Conservation (phyloP, 1,140 invertebrate genomes). For the Drosophila ficusphila region DNA sequence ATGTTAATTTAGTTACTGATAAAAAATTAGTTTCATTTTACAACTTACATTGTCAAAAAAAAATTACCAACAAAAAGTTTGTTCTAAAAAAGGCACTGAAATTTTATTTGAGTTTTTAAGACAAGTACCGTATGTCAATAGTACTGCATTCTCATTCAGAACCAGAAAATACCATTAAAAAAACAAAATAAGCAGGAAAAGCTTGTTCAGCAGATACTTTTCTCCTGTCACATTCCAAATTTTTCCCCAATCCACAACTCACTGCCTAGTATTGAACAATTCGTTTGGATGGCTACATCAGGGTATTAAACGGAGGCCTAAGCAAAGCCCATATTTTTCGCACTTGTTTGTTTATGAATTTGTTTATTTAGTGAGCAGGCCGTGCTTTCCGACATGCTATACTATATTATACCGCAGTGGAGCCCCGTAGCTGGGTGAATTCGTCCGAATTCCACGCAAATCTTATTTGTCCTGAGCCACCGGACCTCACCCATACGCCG, state of each 20-base stretch:
- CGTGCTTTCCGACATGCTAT: conserved; percentile 39
- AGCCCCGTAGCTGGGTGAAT: conserved; percentile 1
- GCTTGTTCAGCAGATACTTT: neutral
- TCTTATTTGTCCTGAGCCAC: conserved; percentile 61
- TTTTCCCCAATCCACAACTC: neutral
- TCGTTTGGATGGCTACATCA: conserved; percentile 28
- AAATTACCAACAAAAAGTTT: no score
- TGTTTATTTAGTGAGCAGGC: conserved; percentile 66
- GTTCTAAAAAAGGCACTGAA: no score
- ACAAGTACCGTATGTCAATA: no score
- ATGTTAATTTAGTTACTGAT: no score
- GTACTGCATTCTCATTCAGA: no score
- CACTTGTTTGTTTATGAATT: conserved; percentile 65
- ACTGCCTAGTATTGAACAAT: conserved; percentile 22
- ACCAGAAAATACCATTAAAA: no score
- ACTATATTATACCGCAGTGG: conserved; percentile 7
- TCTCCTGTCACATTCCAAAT: no score
- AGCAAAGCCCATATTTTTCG: conserved; percentile 26
- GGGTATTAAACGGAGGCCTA: conserved; percentile 22
- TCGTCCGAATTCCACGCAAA: conserved; percentile 49
- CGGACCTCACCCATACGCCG: conserved; percentile 1
- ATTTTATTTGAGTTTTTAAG: no score
- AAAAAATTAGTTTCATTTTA: no score
- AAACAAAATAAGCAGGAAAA: neutral
- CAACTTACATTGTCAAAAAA: no score